Evolutionary conservation across 2,113 vertebrate genomes (phyloP), one percentile per base, ranked within the genome.

Genomic region (Phaetusa simplex): DNA sequence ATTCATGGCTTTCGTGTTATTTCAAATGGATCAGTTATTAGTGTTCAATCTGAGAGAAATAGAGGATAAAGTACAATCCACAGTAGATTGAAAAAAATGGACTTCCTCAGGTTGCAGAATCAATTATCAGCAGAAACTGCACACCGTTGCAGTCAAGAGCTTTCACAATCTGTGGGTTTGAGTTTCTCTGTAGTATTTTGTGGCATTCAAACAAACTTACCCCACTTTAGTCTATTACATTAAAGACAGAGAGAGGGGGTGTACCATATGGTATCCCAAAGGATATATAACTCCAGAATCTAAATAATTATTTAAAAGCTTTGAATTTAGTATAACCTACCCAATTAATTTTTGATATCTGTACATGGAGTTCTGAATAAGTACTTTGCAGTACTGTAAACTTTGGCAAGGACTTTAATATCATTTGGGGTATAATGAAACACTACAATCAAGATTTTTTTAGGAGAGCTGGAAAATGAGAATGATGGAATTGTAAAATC

Each of bases 11-110:
- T 93, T 87, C 3, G 0, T 56, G 7, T 53, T 85, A 10, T 88
- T 90, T 80, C 45, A 65, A 80, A 72, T 29, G 6, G 8, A 50
- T 79, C 42, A 7, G 14, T 42, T 86, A 72, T 30, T 86, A 56
- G 23, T 29, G 14, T 62, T 88, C 71, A 70, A 0, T 45, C 38
- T 49, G 55, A 62, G 50, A 86, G 27, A 72, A 94, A 72, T 36
- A 64, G 74, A 86, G 43, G 86, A 92, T 97, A 94, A 96, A 93
- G 82, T 94, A 94, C 87, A 91, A 92, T 95, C 91, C 94, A 85
- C 58, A 62, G 21, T 23, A 49, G 36, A 86, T 24, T 61, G 32
- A 27, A 61, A 66, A 47, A 67, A 61, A 47, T n/a, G 7, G 21
- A 49, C 38, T 67, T 88, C 18, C 34, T 94, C 61, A 30, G 23